Base-by-base conservation (phyloP, 2,888 invertebrate species). In the Cheilosia vernalis region DNA sequence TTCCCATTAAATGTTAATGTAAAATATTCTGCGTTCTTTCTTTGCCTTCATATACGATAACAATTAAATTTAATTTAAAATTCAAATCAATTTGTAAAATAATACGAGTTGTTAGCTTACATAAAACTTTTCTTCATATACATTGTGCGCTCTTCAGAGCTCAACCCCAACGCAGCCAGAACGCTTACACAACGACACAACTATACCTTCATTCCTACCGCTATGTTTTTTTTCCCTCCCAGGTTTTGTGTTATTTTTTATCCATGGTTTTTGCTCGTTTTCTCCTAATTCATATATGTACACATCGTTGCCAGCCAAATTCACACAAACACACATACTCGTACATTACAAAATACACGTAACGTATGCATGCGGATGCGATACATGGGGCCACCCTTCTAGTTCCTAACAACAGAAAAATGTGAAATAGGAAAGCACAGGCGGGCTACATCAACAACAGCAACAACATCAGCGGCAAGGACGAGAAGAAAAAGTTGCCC, bases 401-500 rank as follows among this genome's bases (percentile, higher is more conserved):
- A 86, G 86, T 82, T 82, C 86, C 82, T 86, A 86, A 86, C 77
- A 86, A 69, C 77, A 61, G 47, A 47, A 64, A 61, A 69, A 81
- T 58, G 76, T 63, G 67, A 84, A 87, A 82, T 74, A 78, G 74
- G 56, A 76, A 70, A 81, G 76, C 49, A 69, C 42, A 69, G 47
- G 51, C 61, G 24, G 69, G 53, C 64, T 44, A 61, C 51, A 63
- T 24, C 60, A 60, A 37, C 42, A 69, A 70, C 51, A 78, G 6
- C 37, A 40, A 60, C 30, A 30, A 9, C 30, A 30, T 9, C 30
- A 30, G 9, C 30, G 72, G 66, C 24, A 72, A 74, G 40, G 61
- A 64, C 63, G 69, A 76, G 27, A 63, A 70, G 51, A 21, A 60
- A 73, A 87, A 88, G 88, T 87, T 88, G 88, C 88, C 89, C 88